These are phyloP conservation scores for Anastrepha ludens DNA, from an alignment of 1,140 invertebrate genomes.

Conservation along the genomic window DNA sequence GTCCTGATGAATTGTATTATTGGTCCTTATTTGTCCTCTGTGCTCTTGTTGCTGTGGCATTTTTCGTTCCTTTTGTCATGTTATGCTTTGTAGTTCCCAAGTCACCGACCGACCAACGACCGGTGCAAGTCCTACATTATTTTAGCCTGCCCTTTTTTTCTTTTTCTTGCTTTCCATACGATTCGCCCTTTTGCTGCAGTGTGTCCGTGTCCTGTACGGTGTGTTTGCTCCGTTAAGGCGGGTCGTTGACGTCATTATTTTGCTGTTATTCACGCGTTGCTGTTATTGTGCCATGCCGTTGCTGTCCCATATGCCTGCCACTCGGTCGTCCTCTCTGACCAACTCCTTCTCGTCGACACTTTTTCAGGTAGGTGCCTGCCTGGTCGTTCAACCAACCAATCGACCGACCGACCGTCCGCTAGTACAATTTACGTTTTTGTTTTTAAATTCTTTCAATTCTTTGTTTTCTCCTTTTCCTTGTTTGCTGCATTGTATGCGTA, in stretches of 20 bases:
- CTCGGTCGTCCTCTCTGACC: not conserved
- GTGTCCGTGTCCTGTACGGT: not conserved
- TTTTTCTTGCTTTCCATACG: not conserved
- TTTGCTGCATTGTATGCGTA: not conserved
- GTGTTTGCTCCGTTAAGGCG: slow-evolving; percentile 29
- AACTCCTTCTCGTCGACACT: not conserved
- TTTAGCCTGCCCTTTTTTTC: not conserved
- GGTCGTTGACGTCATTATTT: slow-evolving; percentile 49
- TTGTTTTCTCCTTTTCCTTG: not conserved
- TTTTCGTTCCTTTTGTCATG: not conserved
- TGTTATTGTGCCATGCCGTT: not conserved
- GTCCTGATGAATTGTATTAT: slow-evolving; percentile 18
- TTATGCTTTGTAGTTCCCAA: not conserved
- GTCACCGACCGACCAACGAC: slow-evolving; percentile 13
- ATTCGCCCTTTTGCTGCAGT: not conserved
- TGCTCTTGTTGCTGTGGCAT: not conserved
- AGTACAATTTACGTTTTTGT: not conserved
- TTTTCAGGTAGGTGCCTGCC: not conserved
- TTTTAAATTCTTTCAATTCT: not conserved
- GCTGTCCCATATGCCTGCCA: slow-evolving; percentile 2
- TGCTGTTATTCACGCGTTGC: slow-evolving; percentile 19
- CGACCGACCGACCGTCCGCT: not conserved
- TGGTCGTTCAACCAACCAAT: not conserved
- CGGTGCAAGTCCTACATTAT: slow-evolving; percentile 9
- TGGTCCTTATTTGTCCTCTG: not conserved